phyloP scores from a whole-genome alignment of 2,888 invertebrate genomes.

The Drosophila rubida region DNA sequence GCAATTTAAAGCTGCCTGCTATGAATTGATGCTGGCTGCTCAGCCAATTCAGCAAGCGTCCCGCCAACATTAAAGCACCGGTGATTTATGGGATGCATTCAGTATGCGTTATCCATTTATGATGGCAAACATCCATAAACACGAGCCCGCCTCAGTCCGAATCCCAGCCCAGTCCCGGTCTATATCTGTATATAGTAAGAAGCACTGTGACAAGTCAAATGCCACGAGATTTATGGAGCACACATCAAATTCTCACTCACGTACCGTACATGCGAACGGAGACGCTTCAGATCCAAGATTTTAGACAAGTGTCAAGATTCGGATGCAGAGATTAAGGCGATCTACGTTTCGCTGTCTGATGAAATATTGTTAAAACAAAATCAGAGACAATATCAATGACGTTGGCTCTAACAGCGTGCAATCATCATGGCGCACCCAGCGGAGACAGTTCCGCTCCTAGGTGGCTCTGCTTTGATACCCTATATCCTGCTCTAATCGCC shows the following conservation, averaged over 20 bases:
- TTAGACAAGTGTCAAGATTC: background rate
- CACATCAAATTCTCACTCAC: background rate
- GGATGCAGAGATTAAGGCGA: conserved; percentile 4
- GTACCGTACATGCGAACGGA: background rate
- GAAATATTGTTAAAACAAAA: conserved; percentile 27
- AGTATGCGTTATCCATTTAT: conserved; percentile 5
- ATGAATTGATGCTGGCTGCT: background rate
- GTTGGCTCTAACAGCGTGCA: background rate
- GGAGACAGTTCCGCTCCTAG: conserved; percentile 66
- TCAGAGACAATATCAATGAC: conserved; percentile 6
- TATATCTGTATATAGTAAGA: background rate
- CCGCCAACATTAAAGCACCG: background rate
- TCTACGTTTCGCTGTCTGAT: conserved; percentile 28
- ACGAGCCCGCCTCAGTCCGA: background rate
- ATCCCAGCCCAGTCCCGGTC: background rate
- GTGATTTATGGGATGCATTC: conserved; percentile 6
- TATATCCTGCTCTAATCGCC: background rate
- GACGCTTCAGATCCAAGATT: background rate
- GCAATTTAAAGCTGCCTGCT: background rate
- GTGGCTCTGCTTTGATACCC: conserved; percentile 27
- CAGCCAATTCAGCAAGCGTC: background rate
- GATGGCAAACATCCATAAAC: conserved; percentile 8
- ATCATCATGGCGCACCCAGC: conserved; percentile 44
- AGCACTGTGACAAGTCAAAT: background rate
- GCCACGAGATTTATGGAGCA: conserved; percentile 12